Conservation (phyloP, 2,888 invertebrate species). For the Meandrusa payeni region DNA sequence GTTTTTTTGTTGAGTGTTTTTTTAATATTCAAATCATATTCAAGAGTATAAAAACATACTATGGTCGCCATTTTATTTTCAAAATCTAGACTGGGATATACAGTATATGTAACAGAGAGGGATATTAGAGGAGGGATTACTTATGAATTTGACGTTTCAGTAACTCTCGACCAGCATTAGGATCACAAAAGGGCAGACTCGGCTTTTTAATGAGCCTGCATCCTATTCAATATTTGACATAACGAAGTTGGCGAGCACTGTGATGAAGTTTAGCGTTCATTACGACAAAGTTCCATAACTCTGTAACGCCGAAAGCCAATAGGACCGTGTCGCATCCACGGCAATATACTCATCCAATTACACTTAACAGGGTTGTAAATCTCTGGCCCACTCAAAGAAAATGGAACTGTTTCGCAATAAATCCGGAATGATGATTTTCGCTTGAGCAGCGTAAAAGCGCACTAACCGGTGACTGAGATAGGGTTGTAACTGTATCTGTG, state of each 20-base stretch:
- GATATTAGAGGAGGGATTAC: no score
- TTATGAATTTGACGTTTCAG: conserved; percentile 20
- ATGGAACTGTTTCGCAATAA: conserved; percentile 40
- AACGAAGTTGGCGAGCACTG: conserved; percentile 23
- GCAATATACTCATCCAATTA: conserved; percentile 35
- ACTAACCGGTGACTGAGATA: conserved; percentile 3
- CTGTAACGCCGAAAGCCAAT: conserved; percentile 30
- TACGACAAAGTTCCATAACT: conserved; percentile 36
- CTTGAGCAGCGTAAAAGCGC: conserved; percentile 10
- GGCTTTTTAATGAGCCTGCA: conserved; percentile 23
- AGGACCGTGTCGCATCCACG: conserved; percentile 30
- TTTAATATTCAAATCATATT: no score
- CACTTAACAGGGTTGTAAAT: conserved; percentile 38
- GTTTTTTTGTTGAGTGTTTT: no score
- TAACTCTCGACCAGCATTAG: conserved; percentile 4
- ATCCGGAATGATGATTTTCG: conserved; percentile 17
- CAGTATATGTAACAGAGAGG: no score
- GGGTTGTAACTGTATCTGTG: conserved; percentile 7
- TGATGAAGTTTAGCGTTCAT: conserved; percentile 23
- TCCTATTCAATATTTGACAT: conserved; percentile 22
- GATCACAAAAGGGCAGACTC: conserved; percentile 12
- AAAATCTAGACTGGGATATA: no score
- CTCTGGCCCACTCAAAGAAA: conserved; percentile 34
- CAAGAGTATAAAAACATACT: no score
- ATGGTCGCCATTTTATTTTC: no score